A percentile compares a stretch with the other conserved stretches of the same genome.
These are phyloP conservation scores for Micromys minutus DNA, from an alignment of 2,113 vertebrate species.

Conservation along the genomic window DNA sequence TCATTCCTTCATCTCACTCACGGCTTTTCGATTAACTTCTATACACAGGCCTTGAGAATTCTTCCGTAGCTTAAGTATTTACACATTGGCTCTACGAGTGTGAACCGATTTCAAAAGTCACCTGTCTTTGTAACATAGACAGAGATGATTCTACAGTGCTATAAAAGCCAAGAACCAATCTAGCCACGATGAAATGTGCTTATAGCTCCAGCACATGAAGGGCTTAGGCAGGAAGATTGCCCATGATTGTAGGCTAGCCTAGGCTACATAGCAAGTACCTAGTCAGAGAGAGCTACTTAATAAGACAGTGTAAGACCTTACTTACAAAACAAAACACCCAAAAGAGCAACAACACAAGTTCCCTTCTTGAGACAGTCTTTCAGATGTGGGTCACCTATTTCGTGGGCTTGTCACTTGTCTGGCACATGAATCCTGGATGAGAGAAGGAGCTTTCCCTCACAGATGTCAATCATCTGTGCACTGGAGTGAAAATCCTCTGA, in stretches of 20 bases:
- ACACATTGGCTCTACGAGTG: background rate
- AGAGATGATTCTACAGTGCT: background rate
- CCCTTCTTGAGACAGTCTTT: background rate
- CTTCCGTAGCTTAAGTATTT: background rate
- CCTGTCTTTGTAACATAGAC: background rate
- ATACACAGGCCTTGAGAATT: background rate
- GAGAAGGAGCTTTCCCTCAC: background rate
- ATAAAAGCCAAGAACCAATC: slow-evolving; percentile 2
- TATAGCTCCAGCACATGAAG: background rate
- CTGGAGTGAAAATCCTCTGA: background rate
- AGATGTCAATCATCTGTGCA: background rate
- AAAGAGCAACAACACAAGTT: background rate
- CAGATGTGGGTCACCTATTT: background rate
- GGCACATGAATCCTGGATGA: background rate
- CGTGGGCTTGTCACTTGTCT: slow-evolving; percentile 4
- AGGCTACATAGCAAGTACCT: background rate
- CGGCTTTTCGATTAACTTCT: background rate
- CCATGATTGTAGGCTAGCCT: background rate
- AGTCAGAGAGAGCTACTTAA: background rate
- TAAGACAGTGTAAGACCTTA: background rate
- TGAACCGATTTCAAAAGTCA: background rate
- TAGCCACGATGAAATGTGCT: background rate
- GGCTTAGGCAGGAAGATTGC: background rate
- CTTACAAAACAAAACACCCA: background rate
- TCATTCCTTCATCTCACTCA: background rate